A percentile compares a stretch with the other conserved stretches of the same genome.
Evolutionary conservation across 2,113 vertebrate genomes (phyloP).

Genomic region (Chitala chitala): DNA sequence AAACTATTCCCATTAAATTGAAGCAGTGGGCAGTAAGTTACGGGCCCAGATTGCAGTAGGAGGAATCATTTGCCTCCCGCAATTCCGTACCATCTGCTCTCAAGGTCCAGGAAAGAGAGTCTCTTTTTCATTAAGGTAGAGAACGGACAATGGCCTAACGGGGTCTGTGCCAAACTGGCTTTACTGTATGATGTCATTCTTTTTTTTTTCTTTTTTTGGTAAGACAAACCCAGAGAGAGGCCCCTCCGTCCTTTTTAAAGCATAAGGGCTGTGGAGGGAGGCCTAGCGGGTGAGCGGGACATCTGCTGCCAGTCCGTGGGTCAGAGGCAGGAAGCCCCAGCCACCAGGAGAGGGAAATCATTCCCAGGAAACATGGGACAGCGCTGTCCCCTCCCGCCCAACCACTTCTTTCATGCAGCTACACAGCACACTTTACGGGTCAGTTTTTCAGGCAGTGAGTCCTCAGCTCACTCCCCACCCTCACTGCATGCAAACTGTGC

Average conservation of each 20-base stretch:
- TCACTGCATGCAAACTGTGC: neutral
- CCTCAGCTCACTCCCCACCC: neutral
- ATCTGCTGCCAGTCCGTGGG: neutral
- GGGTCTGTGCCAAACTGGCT: slow-evolving; percentile 18
- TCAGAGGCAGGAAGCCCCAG: neutral
- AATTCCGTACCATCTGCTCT: slow-evolving; percentile 44
- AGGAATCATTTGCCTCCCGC: slow-evolving; percentile 43
- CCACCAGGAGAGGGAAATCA: neutral
- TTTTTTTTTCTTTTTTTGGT: neutral
- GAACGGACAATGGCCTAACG: slow-evolving; percentile 30
- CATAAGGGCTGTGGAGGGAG: neutral
- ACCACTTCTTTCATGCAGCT: too few relatives aligned
- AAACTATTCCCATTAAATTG: slow-evolving; percentile 40
- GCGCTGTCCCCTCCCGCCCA: neutral
- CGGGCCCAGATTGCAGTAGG: slow-evolving; percentile 38
- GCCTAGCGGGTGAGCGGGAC: neutral
- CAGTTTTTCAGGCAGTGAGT: neutral
- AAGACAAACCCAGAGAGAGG: neutral
- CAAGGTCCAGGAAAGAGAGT: slow-evolving; percentile 29
- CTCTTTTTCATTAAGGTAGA: slow-evolving; percentile 40
- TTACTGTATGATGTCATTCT: neutral
- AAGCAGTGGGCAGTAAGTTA: slow-evolving; percentile 37
- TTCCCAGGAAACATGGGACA: neutral
- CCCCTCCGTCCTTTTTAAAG: neutral
- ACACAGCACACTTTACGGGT: neutral